Base-by-base conservation (phyloP, 2,113 vertebrate species). In the Scomber colias region DNA sequence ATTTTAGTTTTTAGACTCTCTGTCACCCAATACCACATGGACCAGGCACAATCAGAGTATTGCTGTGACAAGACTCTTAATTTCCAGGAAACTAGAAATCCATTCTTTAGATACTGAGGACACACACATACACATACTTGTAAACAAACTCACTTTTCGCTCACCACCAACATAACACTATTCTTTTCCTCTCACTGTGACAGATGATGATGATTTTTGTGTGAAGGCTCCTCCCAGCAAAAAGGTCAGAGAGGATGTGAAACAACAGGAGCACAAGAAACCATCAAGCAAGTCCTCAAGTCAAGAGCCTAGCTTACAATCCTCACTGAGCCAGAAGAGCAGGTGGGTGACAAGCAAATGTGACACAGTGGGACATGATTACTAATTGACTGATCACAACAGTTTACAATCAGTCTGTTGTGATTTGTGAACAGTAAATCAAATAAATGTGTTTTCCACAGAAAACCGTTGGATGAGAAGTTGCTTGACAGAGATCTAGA, bases 191-290 rank as follows among this genome's bases (percentile, higher is more conserved):
- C 24, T 44, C 12, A 13, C 85, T 71, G 30, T 64, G 61, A 76
- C 80, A 96, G 96, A 97, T 92, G 97, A 97, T 92, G 97, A 97
- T 61, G 97, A 99, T 85, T 99, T 98, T n/a, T 81, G 77, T 73
- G 60, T 81, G 50, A 92, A 88, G 75, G 89, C 86, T 79, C 95
- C 96, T 67, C 94, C 93, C 76, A 95, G 86, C 64, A 99, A 99
- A 94, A 98, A 96, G 81, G 57, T 90, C 31, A 95, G 91, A 83
- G 93, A 87, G 10, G 73, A 85, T 17, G 14, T 77, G 11, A 94
- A 89, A 50, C 93, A 94, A 13, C 60, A 92, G 31, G 95, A 92
- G 79, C 88, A 85, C 65, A 91, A 79, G 44, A 95, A 94, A 70
- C 61, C 84, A 17, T 31, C 82, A 54, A 94, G 90, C 83, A 91